A percentile compares a stretch with the other conserved stretches of the same genome.
These are phyloP conservation scores for Agriopis leucophaearia DNA, from an alignment of 2,888 invertebrate species.

Conservation along the genomic window DNA sequence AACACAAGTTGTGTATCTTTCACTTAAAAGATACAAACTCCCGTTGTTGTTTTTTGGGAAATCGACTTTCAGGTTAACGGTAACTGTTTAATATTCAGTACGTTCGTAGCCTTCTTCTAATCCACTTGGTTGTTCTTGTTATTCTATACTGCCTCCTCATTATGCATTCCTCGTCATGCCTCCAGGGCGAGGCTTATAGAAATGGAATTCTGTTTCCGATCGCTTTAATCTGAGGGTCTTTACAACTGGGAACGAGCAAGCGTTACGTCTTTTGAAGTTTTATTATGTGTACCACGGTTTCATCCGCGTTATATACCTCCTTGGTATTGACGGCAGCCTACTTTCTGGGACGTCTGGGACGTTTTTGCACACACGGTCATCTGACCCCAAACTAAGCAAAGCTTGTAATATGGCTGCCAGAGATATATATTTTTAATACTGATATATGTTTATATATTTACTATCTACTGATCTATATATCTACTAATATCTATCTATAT, in stretches of 20 bases:
- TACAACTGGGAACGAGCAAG: constrained; percentile 30
- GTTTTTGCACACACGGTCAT: too few relatives aligned
- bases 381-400: too few relatives aligned
- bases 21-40: constrained; percentile 39
- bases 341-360: too few relatives aligned
- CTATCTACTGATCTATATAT: too few relatives aligned
- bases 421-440: too few relatives aligned
- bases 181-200: constrained; percentile 39
- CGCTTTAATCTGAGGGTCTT: constrained; percentile 38
- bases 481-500: too few relatives aligned
- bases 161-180: constrained; percentile 55
- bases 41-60: constrained; percentile 40
- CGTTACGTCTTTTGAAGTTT: constrained; percentile 32
- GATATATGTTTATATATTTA: too few relatives aligned
- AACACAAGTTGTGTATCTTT: constrained; percentile 41
- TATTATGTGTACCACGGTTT: constrained; percentile 22
- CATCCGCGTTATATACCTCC: too few relatives aligned
- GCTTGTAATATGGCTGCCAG: too few relatives aligned
- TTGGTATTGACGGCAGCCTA: too few relatives aligned
- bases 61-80: constrained; percentile 44
- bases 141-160: constrained; percentile 54
- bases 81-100: constrained; percentile 55
- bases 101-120: constrained; percentile 51
- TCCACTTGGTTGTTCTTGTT: constrained; percentile 53
- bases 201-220: constrained; percentile 43